Evolutionary conservation across 2,888 invertebrate species (phyloP).

Genomic region (Alloplasta piceator): DNA sequence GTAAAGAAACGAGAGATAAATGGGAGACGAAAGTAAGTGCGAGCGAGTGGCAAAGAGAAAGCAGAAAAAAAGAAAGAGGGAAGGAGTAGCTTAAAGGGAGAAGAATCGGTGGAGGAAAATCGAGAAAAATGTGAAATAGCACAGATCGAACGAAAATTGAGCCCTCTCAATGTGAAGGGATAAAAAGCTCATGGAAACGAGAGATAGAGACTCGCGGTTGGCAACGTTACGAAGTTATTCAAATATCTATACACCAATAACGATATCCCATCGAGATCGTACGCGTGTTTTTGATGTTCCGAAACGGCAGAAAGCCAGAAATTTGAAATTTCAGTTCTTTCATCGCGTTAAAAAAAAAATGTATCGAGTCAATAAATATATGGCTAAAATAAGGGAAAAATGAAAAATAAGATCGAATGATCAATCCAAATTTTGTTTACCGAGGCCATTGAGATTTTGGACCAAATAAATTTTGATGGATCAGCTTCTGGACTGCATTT

Average conservation of each 20-base stretch:
- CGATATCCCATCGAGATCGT: constrained; percentile 48
- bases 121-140: constrained; percentile 20
- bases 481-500: no score
- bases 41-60: constrained; percentile 34
- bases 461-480: no score
- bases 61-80: background rate
- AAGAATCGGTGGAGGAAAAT: constrained; percentile 29
- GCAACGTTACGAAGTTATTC: constrained; percentile 64
- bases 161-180: no score
- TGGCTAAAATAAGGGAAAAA: no score
- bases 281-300: constrained; percentile 9
- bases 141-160: background rate
- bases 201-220: constrained; percentile 10
- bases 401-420: no score
- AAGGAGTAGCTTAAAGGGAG: background rate
- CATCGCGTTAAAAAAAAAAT: no score
- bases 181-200: no score
- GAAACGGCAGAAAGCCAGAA: background rate
- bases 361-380: no score
- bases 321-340: background rate
- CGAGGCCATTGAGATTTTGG: no score
- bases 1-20: constrained; percentile 45
- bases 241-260: constrained; percentile 53
- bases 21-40: constrained; percentile 28
- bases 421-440: no score